Base-by-base conservation (phyloP, 2,113 vertebrate species). In the Alligator sinensis region DNA sequence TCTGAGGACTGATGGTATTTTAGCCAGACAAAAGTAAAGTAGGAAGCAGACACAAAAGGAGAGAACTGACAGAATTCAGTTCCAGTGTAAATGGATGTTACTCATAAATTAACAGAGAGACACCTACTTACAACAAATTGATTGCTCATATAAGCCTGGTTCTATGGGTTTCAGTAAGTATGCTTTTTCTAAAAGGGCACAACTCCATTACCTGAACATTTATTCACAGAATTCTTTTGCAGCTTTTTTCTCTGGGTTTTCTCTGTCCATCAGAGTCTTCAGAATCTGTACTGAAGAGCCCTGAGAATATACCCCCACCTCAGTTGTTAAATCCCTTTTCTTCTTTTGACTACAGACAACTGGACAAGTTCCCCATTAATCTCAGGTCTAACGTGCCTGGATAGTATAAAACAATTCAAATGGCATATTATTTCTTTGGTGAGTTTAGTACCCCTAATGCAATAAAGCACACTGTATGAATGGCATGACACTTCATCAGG, bases 381-480 rank as follows among this genome's bases (percentile, higher is more conserved):
- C 19, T 87, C 21, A 16, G 30, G 28, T 66, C 28, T n/a, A 9
- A 93, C 93, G 94, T 90, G 54, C 3, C 30, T 88, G 63, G 77
- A 84, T 90, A 18, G 15, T 74, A 70, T 91, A 90, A 94, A 94
- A 90, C 82, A 94, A 88, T 95, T 19, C 77, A 92, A 93, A 80
- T 77, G 94, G 78, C 75, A 81, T 95, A 93, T 91, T 88, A 92
- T 89, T 96, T 96, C 97, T 97, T 97, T 93, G 93, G 93, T 93
- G 92, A 93, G 93, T 94, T 95, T 94, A 91, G 90, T 92, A 84
- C 70, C 86, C 88, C 77, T 85, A 90, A 86, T 96, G 95, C 87
- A 92, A 95, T 95, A 95, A 96, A 97, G 95, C 28, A n/a, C 93
- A 89, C 93, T 92, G 25, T 86, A 96, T 96, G 93, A 93, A 96